These are phyloP conservation scores for Corynorhinus townsendii DNA, from an alignment of 2,113 vertebrate species.

Conservation along the genomic window DNA sequence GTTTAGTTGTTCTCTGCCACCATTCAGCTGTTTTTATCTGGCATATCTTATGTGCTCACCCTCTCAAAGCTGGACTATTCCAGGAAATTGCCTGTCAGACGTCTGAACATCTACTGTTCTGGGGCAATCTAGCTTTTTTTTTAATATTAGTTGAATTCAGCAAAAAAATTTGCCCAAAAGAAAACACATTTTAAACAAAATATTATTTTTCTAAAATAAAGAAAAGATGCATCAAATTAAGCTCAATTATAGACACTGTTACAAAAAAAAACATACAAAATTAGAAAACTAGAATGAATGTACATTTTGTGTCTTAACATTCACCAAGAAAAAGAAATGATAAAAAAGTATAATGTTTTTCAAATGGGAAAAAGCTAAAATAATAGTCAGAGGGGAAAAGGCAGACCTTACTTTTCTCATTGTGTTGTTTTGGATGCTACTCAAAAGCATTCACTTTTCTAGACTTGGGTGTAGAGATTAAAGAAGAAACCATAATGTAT, in stretches of 20 bases:
- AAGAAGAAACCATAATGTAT: background rate
- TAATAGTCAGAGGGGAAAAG: background rate
- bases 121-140: background rate
- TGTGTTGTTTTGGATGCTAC: background rate
- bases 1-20: constrained; percentile 40
- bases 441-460: background rate
- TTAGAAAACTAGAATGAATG: background rate
- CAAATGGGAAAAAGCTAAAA: background rate
- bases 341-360: background rate
- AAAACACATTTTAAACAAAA: background rate
- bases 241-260: background rate
- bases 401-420: background rate
- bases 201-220: background rate
- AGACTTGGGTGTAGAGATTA: background rate
- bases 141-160: background rate
- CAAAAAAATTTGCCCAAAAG: constrained; percentile 3
- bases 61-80: constrained; percentile 32
- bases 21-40: constrained; percentile 48
- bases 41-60: background rate
- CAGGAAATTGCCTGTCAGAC: constrained; percentile 50
- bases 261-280: background rate
- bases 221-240: background rate
- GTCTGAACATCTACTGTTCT: constrained; percentile 13
- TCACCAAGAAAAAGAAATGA: background rate
- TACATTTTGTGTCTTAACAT: background rate